These are phyloP conservation scores for Acipenser transmontanus DNA, from an alignment of 2,797 vertebrate genomes.

Conservation along the genomic window DNA sequence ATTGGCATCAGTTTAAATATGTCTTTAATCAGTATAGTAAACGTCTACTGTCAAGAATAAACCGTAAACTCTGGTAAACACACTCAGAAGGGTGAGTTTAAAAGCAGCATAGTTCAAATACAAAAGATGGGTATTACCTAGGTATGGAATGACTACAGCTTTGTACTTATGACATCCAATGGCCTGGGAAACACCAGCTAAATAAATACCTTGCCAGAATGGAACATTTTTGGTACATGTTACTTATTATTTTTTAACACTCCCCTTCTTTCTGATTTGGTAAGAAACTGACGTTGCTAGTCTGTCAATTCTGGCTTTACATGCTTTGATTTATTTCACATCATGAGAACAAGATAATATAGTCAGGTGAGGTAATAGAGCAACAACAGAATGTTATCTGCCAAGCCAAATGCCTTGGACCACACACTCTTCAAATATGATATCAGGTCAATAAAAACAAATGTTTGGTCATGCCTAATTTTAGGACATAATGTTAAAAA, in stretches of 20 bases:
- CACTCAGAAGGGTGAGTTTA: background rate
- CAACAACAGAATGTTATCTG: no score
- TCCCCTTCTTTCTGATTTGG: constrained; percentile 19
- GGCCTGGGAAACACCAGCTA: constrained; percentile 31
- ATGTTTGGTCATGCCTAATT: no score
- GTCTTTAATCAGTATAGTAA: no score
- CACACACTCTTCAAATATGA: no score
- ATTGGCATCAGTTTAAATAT: no score
- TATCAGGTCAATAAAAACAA: no score
- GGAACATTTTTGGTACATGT: constrained; percentile 36
- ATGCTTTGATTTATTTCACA: no score
- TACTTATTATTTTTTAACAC: constrained; percentile 19
- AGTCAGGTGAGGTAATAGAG: no score
- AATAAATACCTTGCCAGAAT: constrained; percentile 37
- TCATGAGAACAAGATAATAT: no score
- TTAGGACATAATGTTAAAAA: no score
- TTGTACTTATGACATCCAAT: constrained; percentile 36
- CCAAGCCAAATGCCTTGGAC: no score
- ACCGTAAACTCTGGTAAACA: constrained; percentile 32
- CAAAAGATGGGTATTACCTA: constrained; percentile 40
- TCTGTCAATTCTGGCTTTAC: no score
- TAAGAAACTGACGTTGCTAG: background rate
- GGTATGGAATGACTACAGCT: constrained; percentile 42
- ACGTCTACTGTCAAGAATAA: constrained; percentile 31
- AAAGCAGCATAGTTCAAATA: constrained; percentile 25